phyloP scores from a whole-genome alignment of 2,888 invertebrate genomes.

The Conomelus anceps region DNA sequence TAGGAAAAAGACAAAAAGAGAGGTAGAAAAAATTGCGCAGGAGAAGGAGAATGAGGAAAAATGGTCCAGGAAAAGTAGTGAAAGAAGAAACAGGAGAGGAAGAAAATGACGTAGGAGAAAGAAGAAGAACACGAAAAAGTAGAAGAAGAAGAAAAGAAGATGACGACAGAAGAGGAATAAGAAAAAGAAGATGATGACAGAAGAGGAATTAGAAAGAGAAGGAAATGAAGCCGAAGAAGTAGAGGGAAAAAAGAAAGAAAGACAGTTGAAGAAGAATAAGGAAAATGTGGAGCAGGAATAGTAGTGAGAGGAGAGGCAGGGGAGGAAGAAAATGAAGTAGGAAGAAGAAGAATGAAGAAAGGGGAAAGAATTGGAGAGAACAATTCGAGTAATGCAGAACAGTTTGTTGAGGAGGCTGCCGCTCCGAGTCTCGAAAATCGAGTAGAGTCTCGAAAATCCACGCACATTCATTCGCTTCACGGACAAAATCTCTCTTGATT shows the following conservation, averaged over 20 bases:
- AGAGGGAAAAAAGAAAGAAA: neutral
- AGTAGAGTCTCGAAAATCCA: neutral
- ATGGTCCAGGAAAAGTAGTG: neutral
- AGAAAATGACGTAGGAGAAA: neutral
- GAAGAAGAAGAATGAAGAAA: neutral
- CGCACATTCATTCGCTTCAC: neutral
- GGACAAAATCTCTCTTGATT: neutral
- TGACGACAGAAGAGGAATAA: neutral
- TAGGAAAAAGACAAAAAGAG: neutral
- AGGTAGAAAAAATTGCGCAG: neutral
- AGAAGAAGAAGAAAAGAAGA: neutral
- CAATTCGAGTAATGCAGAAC: neutral
- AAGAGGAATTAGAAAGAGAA: neutral
- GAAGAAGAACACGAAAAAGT: neutral
- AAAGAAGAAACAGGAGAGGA: neutral
- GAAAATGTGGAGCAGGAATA: neutral
- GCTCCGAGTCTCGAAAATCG: neutral
- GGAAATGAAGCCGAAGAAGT: neutral
- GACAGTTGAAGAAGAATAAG: neutral
- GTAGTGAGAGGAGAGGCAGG: neutral
- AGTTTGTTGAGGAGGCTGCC: neutral
- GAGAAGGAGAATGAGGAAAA: neutral
- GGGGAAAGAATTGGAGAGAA: neutral
- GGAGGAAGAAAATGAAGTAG: neutral
- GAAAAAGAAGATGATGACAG: neutral